Conservation (phyloP, 37 sponge, comb jelly and placozoan species). For the Cladorhizidae sp. region DNA sequence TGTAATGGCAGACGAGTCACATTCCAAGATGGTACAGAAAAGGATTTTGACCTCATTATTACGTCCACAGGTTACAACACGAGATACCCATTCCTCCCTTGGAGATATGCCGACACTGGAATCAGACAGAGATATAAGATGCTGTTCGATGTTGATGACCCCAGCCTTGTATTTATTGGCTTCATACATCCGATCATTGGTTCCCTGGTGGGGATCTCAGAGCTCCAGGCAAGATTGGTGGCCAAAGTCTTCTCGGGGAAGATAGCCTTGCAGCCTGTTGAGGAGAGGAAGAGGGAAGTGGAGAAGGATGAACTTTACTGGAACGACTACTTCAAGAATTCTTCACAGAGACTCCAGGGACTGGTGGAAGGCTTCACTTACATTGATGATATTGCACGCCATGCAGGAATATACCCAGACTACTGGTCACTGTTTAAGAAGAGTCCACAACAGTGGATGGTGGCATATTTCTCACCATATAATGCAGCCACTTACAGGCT, state of each 20-base stretch:
- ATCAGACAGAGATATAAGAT: slow-evolving; percentile 75
- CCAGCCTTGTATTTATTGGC: slow-evolving; percentile 81
- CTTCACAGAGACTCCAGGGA: no score
- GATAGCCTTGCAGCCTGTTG: slow-evolving; percentile 39
- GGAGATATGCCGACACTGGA: slow-evolving; percentile 44
- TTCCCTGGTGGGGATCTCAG: slow-evolving; percentile 66
- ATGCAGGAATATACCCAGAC: no score
- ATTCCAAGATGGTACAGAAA: slow-evolving; percentile 39
- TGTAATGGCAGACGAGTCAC: no score
- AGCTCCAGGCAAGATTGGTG: slow-evolving; percentile 84
- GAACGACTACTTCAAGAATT: slow-evolving; percentile 40
- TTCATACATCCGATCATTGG: slow-evolving; percentile 77
- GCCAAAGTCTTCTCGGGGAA: slow-evolving; percentile 66
- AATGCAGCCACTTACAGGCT: slow-evolving; percentile 70
- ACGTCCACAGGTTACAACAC: slow-evolving; percentile 65
- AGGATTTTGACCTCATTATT: slow-evolving; percentile 74
- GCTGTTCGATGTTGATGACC: slow-evolving; percentile 76
- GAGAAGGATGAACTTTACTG: no score
- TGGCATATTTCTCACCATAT: no score
- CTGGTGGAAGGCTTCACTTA: no score
- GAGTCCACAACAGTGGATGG: no score
- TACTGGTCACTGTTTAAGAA: no score
- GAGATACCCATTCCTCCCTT: slow-evolving; percentile 52
- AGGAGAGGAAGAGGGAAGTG: slow-evolving; percentile 31
- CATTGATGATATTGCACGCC: no score